Evolutionary conservation across 1,140 invertebrate genomes (phyloP).

Genomic region (Platyscapa corneri): DNA sequence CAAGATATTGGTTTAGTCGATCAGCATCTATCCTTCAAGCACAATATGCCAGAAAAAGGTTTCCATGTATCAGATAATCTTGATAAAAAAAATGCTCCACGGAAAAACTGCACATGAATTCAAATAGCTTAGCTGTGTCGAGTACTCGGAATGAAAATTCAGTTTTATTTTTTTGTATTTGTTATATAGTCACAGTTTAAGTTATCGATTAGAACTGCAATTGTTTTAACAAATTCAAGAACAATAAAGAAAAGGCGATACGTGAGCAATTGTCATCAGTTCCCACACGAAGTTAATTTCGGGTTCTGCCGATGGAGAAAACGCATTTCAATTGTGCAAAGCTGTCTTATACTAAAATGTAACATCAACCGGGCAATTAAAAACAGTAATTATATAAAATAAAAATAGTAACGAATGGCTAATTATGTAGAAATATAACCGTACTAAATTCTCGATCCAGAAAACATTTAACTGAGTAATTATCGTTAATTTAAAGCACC

Average conservation of each 20-base stretch:
- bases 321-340: background rate
- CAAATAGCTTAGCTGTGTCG: background rate
- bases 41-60: background rate
- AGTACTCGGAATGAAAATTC: background rate
- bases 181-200: background rate
- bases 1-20: background rate
- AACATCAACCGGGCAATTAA: conserved; percentile 4
- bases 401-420: conserved; percentile 5
- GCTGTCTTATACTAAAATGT: conserved; percentile 5
- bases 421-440: background rate
- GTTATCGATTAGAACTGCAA: background rate
- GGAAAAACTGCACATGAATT: background rate
- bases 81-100: background rate
- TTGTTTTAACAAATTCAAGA: background rate
- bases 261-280: conserved; percentile 10
- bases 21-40: background rate
- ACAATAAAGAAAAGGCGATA: background rate
- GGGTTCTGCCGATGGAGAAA: background rate
- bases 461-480: background rate
- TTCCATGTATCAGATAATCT: background rate
- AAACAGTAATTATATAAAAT: background rate
- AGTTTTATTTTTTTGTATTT: background rate
- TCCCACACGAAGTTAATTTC: background rate
- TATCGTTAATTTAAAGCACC: background rate
- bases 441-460: background rate